Conservation (phyloP, 2,113 vertebrate species). For the Amblyopsis rosae region DNA sequence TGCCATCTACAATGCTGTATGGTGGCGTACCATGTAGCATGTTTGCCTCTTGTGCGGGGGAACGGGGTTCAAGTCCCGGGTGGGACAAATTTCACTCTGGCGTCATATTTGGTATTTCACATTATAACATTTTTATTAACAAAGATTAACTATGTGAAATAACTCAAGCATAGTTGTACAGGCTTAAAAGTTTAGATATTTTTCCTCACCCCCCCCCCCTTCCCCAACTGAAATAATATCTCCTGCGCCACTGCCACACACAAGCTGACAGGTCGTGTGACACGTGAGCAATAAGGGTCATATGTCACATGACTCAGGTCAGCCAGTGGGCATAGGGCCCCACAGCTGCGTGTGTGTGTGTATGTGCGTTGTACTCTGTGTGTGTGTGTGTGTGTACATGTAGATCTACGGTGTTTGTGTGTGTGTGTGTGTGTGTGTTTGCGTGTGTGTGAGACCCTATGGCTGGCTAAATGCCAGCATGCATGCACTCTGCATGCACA, state of each 20-base stretch:
- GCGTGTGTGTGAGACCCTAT: background rate
- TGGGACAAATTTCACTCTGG: too few species aligned
- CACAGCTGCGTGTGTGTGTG: conserved; percentile 23
- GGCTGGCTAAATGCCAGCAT: background rate
- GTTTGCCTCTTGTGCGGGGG: too few species aligned
- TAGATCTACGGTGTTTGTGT: background rate
- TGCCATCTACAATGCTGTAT: too few species aligned
- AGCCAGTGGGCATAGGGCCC: conserved; percentile 35
- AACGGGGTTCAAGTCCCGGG: too few species aligned
- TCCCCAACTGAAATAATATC: too few species aligned
- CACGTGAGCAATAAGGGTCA: conserved; percentile 46
- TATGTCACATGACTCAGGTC: conserved; percentile 30
- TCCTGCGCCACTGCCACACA: background rate
- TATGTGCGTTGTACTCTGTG: background rate
- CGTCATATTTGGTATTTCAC: too few species aligned
- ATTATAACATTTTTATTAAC: too few species aligned
- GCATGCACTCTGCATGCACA: background rate
- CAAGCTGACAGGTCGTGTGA: conserved; percentile 28
- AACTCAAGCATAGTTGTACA: too few species aligned
- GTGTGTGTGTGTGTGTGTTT: conserved; percentile 1
- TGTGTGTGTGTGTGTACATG: background rate
- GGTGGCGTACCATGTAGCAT: too few species aligned
- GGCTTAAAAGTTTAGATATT: too few species aligned
- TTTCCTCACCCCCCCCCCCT: too few species aligned
- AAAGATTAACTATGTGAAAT: too few species aligned